Evolutionary conservation across 2,888 invertebrate genomes (phyloP), one percentile per base, ranked within the genome.

Genomic region (Bembecia ichneumoniformis): DNA sequence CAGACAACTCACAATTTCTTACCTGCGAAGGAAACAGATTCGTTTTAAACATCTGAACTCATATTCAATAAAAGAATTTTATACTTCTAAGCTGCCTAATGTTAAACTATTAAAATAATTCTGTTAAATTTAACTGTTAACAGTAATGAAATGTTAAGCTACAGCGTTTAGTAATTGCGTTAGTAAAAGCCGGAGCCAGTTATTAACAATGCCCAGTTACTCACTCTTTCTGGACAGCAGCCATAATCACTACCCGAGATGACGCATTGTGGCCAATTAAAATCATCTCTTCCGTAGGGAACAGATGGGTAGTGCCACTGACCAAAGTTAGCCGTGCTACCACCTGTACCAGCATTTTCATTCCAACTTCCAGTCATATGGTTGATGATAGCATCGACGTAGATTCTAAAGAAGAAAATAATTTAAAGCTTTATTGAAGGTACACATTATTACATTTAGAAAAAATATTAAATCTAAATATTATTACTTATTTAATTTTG

Each of bases 341-440:
- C 91, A 1, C 88, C 93, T 0, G 91, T 91, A 1, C 94, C 94
- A 0, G 66, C 60, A 43, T 86, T 87, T 40, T 83, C 82, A 10
- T 65, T 70, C 82, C 82, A 84, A 0, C 80, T 77, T 1, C 86
- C 87, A 0, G 93, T 90, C 96, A 96, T 96, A 74, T 97, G 96
- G 75, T 97, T 97, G 52, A 96, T 88, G 11, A 97, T 89, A 0
- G 91, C 90, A 66, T 97, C 96, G 0, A 92, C 94, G 74, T 95
- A 95, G 60, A 96, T 94, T 64, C 96, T 91, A 70, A 13, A 53
- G 36, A 62, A 60, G 14, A 49, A 40, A 34, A 43, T 16, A 7
- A 40, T 13, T 28, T 9, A 9, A 28, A 28, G 9, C 28, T 28
- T 1, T 28, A 28, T 28, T 28, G 3, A 9, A 28, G 28, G 28